Conservation (phyloP, 2,888 invertebrate species). For the Zygogramma bicolorata region DNA sequence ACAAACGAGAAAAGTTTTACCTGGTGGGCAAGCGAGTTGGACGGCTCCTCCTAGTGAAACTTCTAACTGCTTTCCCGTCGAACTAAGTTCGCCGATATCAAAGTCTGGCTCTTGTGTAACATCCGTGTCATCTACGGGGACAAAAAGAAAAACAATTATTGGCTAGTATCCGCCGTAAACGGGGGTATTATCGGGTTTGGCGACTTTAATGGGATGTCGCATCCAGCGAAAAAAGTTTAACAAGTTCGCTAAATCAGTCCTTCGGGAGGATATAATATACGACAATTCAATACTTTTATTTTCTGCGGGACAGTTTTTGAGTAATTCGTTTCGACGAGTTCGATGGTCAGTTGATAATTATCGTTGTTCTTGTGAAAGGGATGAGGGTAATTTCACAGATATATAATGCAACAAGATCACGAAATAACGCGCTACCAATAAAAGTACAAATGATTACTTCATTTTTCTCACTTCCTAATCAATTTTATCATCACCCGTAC, state of each 20-base stretch:
- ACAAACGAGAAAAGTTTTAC: slow-evolving; percentile 59
- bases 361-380: too few relatives aligned
- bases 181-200: slow-evolving; percentile 4
- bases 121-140: slow-evolving; percentile 66
- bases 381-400: too few relatives aligned
- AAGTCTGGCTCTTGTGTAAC: slow-evolving; percentile 72
- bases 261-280: not conserved
- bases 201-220: slow-evolving; percentile 7
- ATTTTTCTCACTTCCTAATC: too few relatives aligned
- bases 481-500: too few relatives aligned
- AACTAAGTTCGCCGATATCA: slow-evolving; percentile 69
- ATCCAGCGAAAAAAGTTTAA: slow-evolving; percentile 7
- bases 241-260: slow-evolving; percentile 1
- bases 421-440: too few relatives aligned
- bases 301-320: not conserved
- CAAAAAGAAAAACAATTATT: slow-evolving; percentile 35
- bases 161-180: slow-evolving; percentile 18
- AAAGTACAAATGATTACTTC: too few relatives aligned
- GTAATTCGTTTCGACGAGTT: not conserved
- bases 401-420: too few relatives aligned
- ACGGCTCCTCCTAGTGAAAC: slow-evolving; percentile 89
- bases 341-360: not conserved
- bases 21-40: slow-evolving; percentile 86
- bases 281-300: not conserved
- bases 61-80: slow-evolving; percentile 79